Evolutionary conservation across 2,888 invertebrate species (phyloP).

Genomic region (Apamea crenata): DNA sequence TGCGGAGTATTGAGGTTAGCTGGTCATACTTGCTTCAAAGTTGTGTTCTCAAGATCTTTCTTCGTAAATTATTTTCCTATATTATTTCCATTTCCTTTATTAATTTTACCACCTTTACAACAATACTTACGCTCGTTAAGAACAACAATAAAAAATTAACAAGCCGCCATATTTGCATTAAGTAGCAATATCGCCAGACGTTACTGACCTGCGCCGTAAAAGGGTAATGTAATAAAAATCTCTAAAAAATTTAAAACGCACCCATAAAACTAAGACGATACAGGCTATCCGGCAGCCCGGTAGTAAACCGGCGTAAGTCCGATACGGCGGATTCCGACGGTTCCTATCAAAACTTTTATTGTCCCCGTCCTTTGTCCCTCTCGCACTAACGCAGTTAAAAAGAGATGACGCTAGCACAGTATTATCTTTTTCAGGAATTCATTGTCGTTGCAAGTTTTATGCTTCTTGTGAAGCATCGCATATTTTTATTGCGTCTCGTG

Average conservation of each 20-base stretch:
- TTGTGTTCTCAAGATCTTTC: background rate
- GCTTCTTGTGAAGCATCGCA: constrained; percentile 84
- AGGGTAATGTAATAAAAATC: constrained; percentile 80
- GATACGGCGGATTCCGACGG: constrained; percentile 86
- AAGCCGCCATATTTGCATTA: constrained; percentile 67
- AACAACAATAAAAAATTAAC: constrained; percentile 58
- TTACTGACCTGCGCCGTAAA: constrained; percentile 71
- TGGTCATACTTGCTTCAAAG: background rate
- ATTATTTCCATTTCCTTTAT: background rate
- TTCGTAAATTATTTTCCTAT: background rate
- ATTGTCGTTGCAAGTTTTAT: constrained; percentile 89
- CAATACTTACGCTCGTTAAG: constrained; percentile 40
- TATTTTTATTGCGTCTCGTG: constrained; percentile 88
- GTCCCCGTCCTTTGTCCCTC: constrained; percentile 83
- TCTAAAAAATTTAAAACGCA: constrained; percentile 82
- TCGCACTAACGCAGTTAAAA: constrained; percentile 82
- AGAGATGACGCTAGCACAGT: constrained; percentile 81
- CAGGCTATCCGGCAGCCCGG: constrained; percentile 74
- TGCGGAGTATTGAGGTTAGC: background rate
- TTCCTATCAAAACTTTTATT: constrained; percentile 90
- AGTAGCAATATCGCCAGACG: constrained; percentile 63
- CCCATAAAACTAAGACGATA: constrained; percentile 85
- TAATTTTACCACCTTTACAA: background rate
- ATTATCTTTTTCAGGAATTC: constrained; percentile 90
- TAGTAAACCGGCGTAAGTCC: constrained; percentile 86